Percentiles rank a stretch among this genome's conserved stretches.
Conservation (phyloP, 2,113 vertebrate species). For the Aptenodytes patagonicus region DNA sequence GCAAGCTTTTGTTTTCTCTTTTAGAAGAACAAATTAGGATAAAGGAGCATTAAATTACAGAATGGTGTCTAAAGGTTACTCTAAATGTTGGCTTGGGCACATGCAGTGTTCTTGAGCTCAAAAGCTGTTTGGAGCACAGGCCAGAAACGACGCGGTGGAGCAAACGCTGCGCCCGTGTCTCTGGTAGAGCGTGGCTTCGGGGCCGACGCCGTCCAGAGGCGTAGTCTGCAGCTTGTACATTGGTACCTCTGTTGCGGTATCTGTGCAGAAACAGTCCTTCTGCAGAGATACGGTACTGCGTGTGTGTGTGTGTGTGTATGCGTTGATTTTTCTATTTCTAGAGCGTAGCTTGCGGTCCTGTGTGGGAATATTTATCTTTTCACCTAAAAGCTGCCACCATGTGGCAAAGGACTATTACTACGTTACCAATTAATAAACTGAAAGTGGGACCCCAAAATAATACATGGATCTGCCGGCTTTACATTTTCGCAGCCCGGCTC, state of each 20-base stretch:
- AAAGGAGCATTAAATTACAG: not conserved
- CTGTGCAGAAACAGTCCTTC: not conserved
- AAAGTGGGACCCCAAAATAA: not conserved
- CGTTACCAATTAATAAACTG: not conserved
- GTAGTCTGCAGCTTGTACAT: not conserved
- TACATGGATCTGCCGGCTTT: not conserved
- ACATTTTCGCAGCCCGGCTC: not conserved
- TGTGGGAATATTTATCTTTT: not conserved
- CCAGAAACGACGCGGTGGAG: not conserved
- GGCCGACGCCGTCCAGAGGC: not conserved
- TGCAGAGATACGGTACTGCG: not conserved
- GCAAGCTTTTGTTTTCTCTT: not conserved
- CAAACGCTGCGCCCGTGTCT: not conserved
- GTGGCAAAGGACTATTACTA: constrained; percentile 9
- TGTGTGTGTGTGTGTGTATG: not conserved
- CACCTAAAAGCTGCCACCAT: constrained; percentile 53
- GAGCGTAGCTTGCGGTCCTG: not conserved
- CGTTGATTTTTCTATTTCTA: not conserved
- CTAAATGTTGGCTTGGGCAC: not conserved
- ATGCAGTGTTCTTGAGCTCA: not conserved
- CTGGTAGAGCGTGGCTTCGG: not conserved
- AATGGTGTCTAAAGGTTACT: not conserved
- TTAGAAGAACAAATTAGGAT: not conserved
- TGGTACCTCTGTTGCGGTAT: not conserved
- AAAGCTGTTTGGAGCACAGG: not conserved